These are phyloP conservation scores for Steinernema feltiae DNA, from an alignment of 1,140 invertebrate species.

Conservation along the genomic window DNA sequence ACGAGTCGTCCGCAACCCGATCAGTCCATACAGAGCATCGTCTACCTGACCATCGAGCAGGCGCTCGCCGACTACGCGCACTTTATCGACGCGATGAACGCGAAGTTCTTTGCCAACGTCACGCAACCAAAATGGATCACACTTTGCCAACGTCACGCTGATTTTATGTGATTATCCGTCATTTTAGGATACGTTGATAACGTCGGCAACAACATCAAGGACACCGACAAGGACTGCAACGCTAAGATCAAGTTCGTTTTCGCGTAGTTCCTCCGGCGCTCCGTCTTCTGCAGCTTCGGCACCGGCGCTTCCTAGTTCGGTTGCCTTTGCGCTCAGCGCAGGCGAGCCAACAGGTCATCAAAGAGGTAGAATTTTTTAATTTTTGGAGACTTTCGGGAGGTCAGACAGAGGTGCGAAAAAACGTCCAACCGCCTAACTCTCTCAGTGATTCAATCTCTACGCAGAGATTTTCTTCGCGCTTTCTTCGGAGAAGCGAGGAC, in stretches of 20 bases:
- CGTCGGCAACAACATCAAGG: constrained; percentile 25
- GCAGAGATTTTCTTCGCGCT: too few species aligned
- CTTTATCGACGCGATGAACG: constrained; percentile 36
- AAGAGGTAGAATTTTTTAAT: too few species aligned
- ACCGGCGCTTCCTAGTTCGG: constrained; percentile 17
- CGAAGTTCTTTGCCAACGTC: constrained; percentile 18
- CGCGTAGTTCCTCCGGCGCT: constrained; percentile 13
- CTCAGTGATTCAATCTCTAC: too few species aligned
- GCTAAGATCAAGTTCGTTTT: constrained; percentile 15
- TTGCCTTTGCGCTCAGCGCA: too few species aligned
- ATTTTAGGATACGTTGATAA: constrained; percentile 33
- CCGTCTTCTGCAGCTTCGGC: background rate
- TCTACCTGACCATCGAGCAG: constrained; percentile 24
- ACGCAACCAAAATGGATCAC: constrained; percentile 71
- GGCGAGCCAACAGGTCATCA: too few species aligned
- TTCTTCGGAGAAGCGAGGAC: too few species aligned
- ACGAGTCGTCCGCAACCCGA: constrained; percentile 73
- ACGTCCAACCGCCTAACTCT: too few species aligned
- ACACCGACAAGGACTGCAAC: constrained; percentile 19
- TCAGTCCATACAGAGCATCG: constrained; percentile 16
- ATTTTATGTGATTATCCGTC: background rate
- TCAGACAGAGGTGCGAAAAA: too few species aligned
- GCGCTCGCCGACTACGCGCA: constrained; percentile 31
- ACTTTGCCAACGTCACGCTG: constrained; percentile 60
- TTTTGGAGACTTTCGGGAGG: too few species aligned